Evolutionary conservation across 64 coral and sea anemone species (phyloP).

Genomic region (Dendrophyllia cribrosa): DNA sequence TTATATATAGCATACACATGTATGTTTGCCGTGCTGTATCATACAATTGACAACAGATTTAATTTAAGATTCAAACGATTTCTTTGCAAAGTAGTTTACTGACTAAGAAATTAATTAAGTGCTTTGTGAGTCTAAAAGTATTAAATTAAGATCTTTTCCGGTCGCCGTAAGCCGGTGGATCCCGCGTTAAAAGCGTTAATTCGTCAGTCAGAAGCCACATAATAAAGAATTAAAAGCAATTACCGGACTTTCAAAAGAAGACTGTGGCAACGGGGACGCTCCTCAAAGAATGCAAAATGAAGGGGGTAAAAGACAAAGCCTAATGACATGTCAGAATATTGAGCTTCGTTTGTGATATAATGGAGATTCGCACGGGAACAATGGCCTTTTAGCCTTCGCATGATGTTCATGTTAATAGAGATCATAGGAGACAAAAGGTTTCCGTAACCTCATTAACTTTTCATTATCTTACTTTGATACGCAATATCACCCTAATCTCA

Average conservation of each 20-base stretch:
- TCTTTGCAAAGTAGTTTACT: neutral
- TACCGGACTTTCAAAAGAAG: slow-evolving; percentile 20
- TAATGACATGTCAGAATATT: neutral
- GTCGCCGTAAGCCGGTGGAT: neutral
- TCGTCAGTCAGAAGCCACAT: neutral
- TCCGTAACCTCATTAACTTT: neutral
- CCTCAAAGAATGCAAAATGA: neutral
- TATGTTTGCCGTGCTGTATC: neutral
- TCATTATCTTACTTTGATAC: slow-evolving; percentile 16
- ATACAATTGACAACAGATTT: neutral
- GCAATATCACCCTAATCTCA: slow-evolving; percentile 30
- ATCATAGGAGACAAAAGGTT: slow-evolving; percentile 23
- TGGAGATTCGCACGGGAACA: slow-evolving; percentile 1
- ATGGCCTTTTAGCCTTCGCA: neutral
- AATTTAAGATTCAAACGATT: neutral
- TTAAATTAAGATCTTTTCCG: slow-evolving; percentile 12
- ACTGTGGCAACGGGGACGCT: neutral
- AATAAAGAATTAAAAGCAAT: slow-evolving; percentile 38
- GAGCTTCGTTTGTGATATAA: neutral
- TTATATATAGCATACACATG: neutral
- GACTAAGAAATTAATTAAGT: slow-evolving; percentile 33
- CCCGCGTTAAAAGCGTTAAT: neutral
- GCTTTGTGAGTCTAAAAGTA: neutral
- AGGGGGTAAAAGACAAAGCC: neutral
- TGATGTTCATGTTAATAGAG: slow-evolving; percentile 34